These are phyloP conservation scores for Acrocyrtus sp. DNA, from an alignment of 2,888 invertebrate genomes.

Conservation along the genomic window DNA sequence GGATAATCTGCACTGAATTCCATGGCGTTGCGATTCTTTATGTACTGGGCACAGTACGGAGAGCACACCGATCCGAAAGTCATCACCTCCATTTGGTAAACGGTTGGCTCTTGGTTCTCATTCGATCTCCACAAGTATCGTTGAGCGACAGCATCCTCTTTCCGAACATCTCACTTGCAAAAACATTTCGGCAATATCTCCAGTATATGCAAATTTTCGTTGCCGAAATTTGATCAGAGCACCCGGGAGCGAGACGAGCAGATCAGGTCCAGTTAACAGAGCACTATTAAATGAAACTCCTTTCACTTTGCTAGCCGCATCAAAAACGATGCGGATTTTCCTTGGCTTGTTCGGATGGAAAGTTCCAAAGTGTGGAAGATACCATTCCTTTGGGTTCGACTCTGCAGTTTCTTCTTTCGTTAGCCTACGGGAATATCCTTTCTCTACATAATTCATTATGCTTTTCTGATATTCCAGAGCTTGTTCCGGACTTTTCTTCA, in stretches of 20 bases:
- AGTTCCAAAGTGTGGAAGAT: slow-evolving; percentile 44
- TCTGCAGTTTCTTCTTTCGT: not conserved
- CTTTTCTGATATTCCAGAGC: not conserved
- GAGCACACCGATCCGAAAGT: slow-evolving; percentile 43
- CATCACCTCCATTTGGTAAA: slow-evolving; percentile 16
- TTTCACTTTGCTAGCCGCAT: slow-evolving; percentile 46
- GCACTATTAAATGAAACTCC: slow-evolving; percentile 45
- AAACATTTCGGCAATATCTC: slow-evolving; percentile 52
- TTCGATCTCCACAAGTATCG: slow-evolving; percentile 33
- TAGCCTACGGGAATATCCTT: not conserved
- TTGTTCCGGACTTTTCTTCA: not conserved
- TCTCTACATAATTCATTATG: not conserved
- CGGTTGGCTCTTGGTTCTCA: not conserved
- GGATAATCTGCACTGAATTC: slow-evolving; percentile 26
- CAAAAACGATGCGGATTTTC: slow-evolving; percentile 50
- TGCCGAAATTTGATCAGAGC: slow-evolving; percentile 27
- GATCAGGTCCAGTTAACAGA: slow-evolving; percentile 37
- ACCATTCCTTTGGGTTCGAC: slow-evolving; percentile 1
- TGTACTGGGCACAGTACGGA: slow-evolving; percentile 35
- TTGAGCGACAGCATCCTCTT: slow-evolving; percentile 20
- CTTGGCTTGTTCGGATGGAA: slow-evolving; percentile 38
- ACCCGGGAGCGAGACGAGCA: slow-evolving; percentile 7
- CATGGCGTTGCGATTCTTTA: slow-evolving; percentile 18
- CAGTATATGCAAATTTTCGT: slow-evolving; percentile 13
- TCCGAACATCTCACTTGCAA: slow-evolving; percentile 23